Base-by-base conservation (phyloP, 2,113 vertebrate species). In the Pithys albifrons region DNA sequence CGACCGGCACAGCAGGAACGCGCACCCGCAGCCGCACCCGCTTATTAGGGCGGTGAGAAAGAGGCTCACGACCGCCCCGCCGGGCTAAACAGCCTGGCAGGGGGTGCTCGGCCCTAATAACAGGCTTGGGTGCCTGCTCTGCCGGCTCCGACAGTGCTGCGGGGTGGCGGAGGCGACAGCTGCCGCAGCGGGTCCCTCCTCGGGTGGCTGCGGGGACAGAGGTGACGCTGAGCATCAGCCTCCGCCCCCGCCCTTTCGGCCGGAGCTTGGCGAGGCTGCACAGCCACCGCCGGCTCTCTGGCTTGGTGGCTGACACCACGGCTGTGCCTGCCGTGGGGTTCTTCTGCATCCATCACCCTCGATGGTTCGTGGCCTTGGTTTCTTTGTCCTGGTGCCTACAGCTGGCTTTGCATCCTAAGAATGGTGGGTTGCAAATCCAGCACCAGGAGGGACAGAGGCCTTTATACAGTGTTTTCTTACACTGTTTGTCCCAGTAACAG, bases 261-360 rank as follows among this genome's bases (percentile, higher is more conserved):
- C 9, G 41, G 41, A 41, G 41, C 41, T 41, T 41, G 41, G 41
- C 41, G 41, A 41, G 41, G 89, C 95, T 83, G 94, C 46, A 22
- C 75, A 4, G 23, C 62, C 43, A 1, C 22, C 2, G 0, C 41
- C 5, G 51, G 41, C 16, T 28, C 31, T 39, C 35, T 27, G 35
- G 23, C 64, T 20, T 2, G 1, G 3, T 0, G 33, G 28, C 2
- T 64, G 74, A 27, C 37, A 24, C 31, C 8, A 0, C 3, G 1
- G n/a, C 48, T 14, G 72, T 83, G 80, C 67, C 35, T 9, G 6
- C 62, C 18, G 1, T 18, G 20, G 51, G 41, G 12, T 35, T n/a
- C 58, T 43, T 19, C 65, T 6, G 9, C 45, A 7, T 51, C 49
- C 71, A 10, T 27, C 88, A 10, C 6, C 37, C 22, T 1, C 2